Evolutionary conservation across 2,797 vertebrate species (phyloP).

Genomic region (Thalassophryne amazonica): DNA sequence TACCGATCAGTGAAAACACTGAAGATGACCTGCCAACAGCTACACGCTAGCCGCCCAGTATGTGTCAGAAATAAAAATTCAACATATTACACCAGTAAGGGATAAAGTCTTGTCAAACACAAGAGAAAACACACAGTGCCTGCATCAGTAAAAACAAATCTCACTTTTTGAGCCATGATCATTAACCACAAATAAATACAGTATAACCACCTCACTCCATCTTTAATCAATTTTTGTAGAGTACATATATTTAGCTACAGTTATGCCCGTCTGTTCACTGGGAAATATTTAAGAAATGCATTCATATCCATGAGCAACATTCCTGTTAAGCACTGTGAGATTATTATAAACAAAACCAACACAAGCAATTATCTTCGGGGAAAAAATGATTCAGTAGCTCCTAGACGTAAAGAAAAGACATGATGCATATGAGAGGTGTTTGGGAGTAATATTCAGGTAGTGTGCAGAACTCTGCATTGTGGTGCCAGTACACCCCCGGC

Average conservation of each 20-base stretch:
- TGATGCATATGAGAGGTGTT: constrained; percentile 12
- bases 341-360: constrained; percentile 20
- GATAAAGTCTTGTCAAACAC: not conserved
- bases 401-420: constrained; percentile 18
- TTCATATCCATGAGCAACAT: constrained; percentile 1
- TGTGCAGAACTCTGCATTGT: constrained; percentile 9
- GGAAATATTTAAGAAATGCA: constrained; percentile 25
- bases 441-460: constrained; percentile 46
- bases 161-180: not conserved
- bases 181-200: constrained; percentile 11
- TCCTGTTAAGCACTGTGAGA: not conserved
- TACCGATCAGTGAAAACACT: constrained; percentile 23
- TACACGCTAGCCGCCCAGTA: not conserved
- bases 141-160: not conserved
- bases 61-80: constrained; percentile 31
- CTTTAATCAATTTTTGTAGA: not conserved
- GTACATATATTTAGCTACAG: constrained; percentile 21
- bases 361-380: not conserved
- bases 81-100: constrained; percentile 15
- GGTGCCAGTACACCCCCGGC: not conserved
- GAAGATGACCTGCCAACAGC: constrained; percentile 15
- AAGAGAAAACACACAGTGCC: constrained; percentile 29
- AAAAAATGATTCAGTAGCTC: constrained; percentile 9
- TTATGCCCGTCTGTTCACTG: not conserved
- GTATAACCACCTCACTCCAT: not conserved